phyloP scores from a whole-genome alignment of 2,888 invertebrate species.

The Drosophila koepferae region DNA sequence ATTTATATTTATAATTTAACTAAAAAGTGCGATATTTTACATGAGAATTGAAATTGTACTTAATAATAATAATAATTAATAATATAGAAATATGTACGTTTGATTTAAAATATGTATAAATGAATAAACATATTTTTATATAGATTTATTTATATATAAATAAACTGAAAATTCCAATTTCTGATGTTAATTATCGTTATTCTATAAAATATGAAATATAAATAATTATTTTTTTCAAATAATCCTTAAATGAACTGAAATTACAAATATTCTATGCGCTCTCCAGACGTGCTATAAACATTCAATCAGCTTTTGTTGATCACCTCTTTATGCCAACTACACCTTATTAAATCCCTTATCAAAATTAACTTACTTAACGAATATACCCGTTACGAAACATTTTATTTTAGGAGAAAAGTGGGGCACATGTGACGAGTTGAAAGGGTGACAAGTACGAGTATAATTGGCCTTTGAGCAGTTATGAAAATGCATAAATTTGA shows the following conservation, averaged over 20 bases:
- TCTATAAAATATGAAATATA: no score
- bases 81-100: no score
- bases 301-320: not conserved
- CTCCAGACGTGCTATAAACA: not conserved
- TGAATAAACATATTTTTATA: no score
- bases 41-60: no score
- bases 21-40: no score
- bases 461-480: constrained; percentile 39
- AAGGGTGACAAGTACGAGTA: constrained; percentile 31
- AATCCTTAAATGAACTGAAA: not conserved
- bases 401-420: constrained; percentile 31
- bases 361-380: not conserved
- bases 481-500: constrained; percentile 24
- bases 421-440: constrained; percentile 52
- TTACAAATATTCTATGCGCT: not conserved
- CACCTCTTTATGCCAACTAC: not conserved
- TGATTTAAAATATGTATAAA: no score
- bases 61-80: no score
- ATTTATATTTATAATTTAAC: no score
- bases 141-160: no score
- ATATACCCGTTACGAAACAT: not conserved
- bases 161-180: no score
- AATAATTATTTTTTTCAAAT: no score
- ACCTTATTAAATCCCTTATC: not conserved
- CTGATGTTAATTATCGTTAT: no score